These are phyloP conservation scores for Setophaga petechia DNA, from an alignment of 2,113 vertebrate species.

Conservation along the genomic window DNA sequence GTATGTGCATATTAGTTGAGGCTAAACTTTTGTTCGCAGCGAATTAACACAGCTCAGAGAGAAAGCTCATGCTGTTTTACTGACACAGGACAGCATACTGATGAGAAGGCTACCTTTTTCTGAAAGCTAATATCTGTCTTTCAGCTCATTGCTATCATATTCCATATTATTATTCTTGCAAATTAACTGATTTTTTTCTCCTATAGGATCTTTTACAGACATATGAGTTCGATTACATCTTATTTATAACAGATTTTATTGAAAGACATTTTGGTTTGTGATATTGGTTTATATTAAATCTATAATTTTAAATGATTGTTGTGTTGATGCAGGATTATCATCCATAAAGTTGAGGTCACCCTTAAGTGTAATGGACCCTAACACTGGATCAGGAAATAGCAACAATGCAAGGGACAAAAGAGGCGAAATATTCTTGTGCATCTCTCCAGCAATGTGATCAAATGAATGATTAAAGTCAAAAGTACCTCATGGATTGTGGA, in stretches of 20 bases:
- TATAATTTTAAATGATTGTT: not conserved
- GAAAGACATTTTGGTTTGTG: not conserved
- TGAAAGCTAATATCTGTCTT: not conserved
- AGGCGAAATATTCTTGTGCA: not conserved
- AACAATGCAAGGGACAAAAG: not conserved
- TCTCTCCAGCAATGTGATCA: not conserved
- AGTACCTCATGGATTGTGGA: not conserved
- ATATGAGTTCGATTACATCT: not conserved
- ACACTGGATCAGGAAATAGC: not conserved
- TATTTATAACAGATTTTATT: not conserved
- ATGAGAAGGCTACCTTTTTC: not conserved
- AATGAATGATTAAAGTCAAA: not conserved
- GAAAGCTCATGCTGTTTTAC: not conserved
- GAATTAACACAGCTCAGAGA: not conserved
- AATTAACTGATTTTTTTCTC: not conserved
- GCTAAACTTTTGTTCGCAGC: not conserved
- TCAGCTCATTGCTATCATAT: not conserved
- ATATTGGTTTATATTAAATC: not conserved
- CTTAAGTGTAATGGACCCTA: not conserved
- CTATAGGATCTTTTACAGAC: not conserved
- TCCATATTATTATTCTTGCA: not conserved
- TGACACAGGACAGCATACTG: not conserved
- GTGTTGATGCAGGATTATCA: not conserved
- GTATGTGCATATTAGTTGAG: not conserved
- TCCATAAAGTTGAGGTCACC: not conserved